Evolutionary conservation across 2,797 vertebrate genomes (phyloP).

Genomic region (Anguilla pacifica): DNA sequence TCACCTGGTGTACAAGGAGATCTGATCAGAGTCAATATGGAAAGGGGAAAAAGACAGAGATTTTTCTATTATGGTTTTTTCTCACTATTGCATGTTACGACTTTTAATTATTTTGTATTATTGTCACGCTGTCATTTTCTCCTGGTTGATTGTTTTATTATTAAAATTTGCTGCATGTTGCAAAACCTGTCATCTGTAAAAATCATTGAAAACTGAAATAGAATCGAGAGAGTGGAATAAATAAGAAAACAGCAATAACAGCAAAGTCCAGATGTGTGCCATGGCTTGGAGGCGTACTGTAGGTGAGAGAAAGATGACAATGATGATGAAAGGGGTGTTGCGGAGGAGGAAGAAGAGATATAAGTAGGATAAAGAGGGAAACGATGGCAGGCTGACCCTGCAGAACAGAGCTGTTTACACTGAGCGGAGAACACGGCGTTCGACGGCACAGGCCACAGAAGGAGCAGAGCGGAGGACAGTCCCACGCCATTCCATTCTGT

Average conservation of each 20-base stretch:
- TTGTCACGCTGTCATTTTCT: not conserved
- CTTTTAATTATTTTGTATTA: not conserved
- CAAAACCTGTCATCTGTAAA: not conserved
- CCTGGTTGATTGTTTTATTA: not conserved
- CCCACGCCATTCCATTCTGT: not conserved
- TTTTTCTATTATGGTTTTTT: not conserved
- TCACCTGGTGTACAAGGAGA: not conserved
- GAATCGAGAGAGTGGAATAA: no score
- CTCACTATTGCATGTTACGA: not conserved
- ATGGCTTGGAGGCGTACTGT: not conserved
- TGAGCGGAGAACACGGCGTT: constrained; percentile 47
- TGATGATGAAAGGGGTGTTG: not conserved
- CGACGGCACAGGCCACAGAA: constrained; percentile 28
- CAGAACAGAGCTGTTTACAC: constrained; percentile 37
- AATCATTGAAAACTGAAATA: not conserved
- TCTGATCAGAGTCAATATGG: not conserved
- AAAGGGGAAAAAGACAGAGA: not conserved
- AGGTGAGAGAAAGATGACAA: constrained; percentile 1
- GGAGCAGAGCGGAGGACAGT: not conserved
- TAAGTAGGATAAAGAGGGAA: constrained; percentile 34
- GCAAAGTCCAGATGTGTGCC: not conserved
- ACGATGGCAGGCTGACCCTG: constrained; percentile 35
- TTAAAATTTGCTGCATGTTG: not conserved
- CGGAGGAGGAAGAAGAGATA: constrained; percentile 26
- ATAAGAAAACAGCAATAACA: not conserved